Conservation (phyloP, 1,140 invertebrate species). For the Rhynchophorus ferrugineus region DNA sequence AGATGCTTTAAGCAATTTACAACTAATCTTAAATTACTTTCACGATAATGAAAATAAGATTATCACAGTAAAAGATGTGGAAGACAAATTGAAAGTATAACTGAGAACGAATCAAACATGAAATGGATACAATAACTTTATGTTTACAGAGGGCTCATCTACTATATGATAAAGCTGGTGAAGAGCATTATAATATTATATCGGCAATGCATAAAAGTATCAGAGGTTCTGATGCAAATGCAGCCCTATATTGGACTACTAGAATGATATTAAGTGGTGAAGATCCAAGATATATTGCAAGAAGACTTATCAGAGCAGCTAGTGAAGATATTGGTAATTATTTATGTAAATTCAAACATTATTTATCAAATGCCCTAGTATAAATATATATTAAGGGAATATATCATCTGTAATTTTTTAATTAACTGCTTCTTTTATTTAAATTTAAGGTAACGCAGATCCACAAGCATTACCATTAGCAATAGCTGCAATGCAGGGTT, state of each 20-base stretch:
- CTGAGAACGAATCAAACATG: not conserved
- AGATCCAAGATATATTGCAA: constrained; percentile 73
- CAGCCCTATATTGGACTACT: constrained; percentile 75
- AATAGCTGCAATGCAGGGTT: constrained; percentile 66
- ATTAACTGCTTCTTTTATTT: constrained; percentile 5
- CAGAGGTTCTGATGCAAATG: constrained; percentile 73
- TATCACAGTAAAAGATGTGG: constrained; percentile 55
- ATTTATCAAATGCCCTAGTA: too few relatives aligned
- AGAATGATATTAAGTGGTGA: constrained; percentile 76
- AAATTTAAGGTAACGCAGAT: constrained; percentile 47
- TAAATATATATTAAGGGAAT: not conserved
- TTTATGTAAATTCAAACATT: not conserved
- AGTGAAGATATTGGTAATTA: constrained; percentile 57
- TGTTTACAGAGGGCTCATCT: constrained; percentile 57
- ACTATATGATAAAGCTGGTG: constrained; percentile 70
- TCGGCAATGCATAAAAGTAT: constrained; percentile 81
- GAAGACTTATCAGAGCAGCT: constrained; percentile 66
- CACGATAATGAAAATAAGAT: constrained; percentile 32
- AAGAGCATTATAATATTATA: constrained; percentile 77
- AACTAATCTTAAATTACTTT: constrained; percentile 58
- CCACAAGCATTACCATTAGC: constrained; percentile 51
- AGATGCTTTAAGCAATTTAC: constrained; percentile 66
- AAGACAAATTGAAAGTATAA: constrained; percentile 54
- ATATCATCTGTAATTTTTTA: too few relatives aligned
- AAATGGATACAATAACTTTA: not conserved